These are phyloP conservation scores for Kryptopterus vitreolus DNA, from an alignment of 2,797 vertebrate genomes.

Conservation along the genomic window DNA sequence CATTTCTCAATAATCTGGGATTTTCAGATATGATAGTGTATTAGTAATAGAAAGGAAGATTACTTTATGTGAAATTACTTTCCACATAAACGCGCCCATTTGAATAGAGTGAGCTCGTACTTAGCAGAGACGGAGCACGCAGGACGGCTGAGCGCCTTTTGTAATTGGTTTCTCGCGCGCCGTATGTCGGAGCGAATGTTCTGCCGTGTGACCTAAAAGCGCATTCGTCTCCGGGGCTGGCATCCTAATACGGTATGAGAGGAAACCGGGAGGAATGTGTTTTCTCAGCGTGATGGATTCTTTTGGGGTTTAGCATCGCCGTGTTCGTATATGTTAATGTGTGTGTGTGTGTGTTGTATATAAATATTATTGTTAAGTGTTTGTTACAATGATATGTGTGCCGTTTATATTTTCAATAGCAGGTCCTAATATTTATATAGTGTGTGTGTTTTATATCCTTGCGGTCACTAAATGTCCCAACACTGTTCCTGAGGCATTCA, in stretches of 20 bases:
- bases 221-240: slow-evolving; percentile 18
- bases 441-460: neutral
- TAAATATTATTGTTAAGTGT: slow-evolving; percentile 1
- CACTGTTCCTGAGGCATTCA: neutral
- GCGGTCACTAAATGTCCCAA: neutral
- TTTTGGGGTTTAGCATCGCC: neutral
- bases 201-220: slow-evolving; percentile 28
- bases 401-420: no score
- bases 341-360: neutral
- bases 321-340: neutral
- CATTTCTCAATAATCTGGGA: slow-evolving; percentile 36
- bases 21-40: slow-evolving; percentile 35
- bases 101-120: slow-evolving; percentile 19
- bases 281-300: neutral
- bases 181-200: slow-evolving; percentile 3
- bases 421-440: neutral
- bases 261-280: neutral
- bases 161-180: slow-evolving; percentile 21
- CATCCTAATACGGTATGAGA: neutral
- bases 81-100: slow-evolving; percentile 29
- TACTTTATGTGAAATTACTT: slow-evolving; percentile 35
- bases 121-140: slow-evolving; percentile 18
- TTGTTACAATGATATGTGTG: no score
- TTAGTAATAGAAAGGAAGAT: slow-evolving; percentile 41
- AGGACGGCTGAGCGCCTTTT: slow-evolving; percentile 18